Percentiles rank a stretch among this genome's conserved stretches.
Conservation (phyloP, 2,797 vertebrate genomes). For the Novumbra hubbsi region DNA sequence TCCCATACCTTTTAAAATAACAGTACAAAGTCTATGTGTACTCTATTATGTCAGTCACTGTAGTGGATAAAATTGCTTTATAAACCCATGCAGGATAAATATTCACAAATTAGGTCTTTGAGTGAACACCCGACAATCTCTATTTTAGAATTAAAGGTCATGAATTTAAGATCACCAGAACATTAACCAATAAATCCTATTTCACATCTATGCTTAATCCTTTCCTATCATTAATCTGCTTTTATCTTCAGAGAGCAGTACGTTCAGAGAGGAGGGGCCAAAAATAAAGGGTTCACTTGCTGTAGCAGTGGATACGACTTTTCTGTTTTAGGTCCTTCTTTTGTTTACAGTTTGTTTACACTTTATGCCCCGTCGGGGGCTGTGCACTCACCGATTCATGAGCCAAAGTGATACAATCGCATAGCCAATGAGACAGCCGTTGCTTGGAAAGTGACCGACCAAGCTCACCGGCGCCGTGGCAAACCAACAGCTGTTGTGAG, state of each 20-base stretch:
- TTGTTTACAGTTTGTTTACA: too few relatives aligned
- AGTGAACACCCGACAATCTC: background rate
- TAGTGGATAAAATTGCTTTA: background rate
- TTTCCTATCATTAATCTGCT: background rate
- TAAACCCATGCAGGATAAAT: background rate
- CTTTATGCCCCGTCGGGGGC: too few relatives aligned
- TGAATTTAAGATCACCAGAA: background rate
- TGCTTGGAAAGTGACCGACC: too few relatives aligned
- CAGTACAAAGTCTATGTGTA: background rate
- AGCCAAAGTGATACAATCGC: too few relatives aligned
- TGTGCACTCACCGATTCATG: too few relatives aligned
- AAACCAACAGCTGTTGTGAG: too few relatives aligned
- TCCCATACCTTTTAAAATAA: conserved; percentile 23
- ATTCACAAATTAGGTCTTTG: conserved; percentile 1
- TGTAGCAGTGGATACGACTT: too few relatives aligned
- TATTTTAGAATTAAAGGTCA: background rate
- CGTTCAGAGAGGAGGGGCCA: background rate
- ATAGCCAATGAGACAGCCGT: too few relatives aligned
- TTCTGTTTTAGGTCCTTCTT: too few relatives aligned
- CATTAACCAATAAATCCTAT: background rate
- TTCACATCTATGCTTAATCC: background rate
- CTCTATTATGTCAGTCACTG: background rate
- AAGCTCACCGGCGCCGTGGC: too few relatives aligned
- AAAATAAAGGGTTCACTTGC: too few relatives aligned
- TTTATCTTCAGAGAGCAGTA: background rate